Conservation (phyloP, 1,140 invertebrate species). For the Euwallacea fornicatus region DNA sequence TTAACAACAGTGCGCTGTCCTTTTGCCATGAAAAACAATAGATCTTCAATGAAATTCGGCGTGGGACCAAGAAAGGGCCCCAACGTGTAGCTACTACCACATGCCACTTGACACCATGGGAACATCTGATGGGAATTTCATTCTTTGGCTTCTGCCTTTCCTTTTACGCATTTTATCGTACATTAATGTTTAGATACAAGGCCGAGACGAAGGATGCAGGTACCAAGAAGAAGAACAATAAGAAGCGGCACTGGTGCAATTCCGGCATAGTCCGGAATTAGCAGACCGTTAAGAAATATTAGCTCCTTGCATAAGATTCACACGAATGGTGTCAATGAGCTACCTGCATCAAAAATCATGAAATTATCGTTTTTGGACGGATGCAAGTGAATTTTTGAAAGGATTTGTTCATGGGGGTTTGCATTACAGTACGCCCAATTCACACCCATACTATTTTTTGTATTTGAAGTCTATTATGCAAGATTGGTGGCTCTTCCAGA, state of each 20-base stretch:
- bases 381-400: background rate
- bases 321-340: background rate
- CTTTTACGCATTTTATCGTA: slow-evolving; percentile 9
- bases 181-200: background rate
- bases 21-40: too few species aligned
- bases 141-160: slow-evolving; percentile 35
- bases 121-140: slow-evolving; percentile 44
- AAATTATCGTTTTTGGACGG: background rate
- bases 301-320: background rate
- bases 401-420: background rate
- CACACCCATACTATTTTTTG: too few species aligned
- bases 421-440: too few species aligned
- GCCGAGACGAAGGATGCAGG: background rate
- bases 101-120: slow-evolving; percentile 48
- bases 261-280: background rate
- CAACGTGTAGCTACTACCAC: slow-evolving; percentile 26
- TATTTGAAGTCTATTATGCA: too few species aligned
- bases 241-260: background rate
- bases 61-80: too few species aligned
- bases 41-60: too few species aligned
- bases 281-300: background rate
- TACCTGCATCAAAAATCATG: background rate
- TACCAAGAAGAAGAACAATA: background rate
- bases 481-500: too few species aligned
- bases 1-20: too few species aligned